These are phyloP conservation scores for Orycteropus afer DNA, from an alignment of 2,113 vertebrate species.

Conservation along the genomic window DNA sequence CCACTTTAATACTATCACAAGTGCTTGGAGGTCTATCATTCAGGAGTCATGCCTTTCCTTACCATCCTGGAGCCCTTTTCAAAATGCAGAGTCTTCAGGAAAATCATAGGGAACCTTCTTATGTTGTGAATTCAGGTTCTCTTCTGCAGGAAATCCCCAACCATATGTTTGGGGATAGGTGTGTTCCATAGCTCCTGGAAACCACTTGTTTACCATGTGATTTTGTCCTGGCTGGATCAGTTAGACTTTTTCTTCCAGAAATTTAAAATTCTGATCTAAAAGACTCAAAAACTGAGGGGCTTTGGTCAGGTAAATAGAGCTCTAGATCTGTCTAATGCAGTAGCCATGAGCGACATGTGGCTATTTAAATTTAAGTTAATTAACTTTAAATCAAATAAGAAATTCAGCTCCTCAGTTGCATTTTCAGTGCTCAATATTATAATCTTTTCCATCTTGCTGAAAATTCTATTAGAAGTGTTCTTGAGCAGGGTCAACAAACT, in stretches of 20 bases:
- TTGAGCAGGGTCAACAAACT: neutral
- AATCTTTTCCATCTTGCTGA: neutral
- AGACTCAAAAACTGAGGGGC: neutral
- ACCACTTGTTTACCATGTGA: neutral
- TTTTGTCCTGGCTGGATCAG: neutral
- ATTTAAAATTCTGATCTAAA: slow-evolving; percentile 33
- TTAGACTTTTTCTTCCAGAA: neutral
- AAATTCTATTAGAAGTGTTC: neutral
- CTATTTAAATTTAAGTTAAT: neutral
- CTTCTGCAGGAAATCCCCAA: neutral
- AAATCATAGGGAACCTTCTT: neutral
- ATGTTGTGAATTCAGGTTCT: neutral
- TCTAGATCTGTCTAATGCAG: neutral
- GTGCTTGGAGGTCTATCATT: neutral
- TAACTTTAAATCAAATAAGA: neutral
- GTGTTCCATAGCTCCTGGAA: neutral
- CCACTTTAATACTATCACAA: neutral
- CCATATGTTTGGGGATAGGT: too few relatives aligned
- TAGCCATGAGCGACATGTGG: neutral
- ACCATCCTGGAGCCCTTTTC: neutral
- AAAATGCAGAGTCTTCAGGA: neutral
- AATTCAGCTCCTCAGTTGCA: neutral
- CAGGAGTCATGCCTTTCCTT: neutral
- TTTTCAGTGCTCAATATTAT: neutral
- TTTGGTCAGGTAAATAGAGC: neutral